Base-by-base conservation (phyloP, 2,888 invertebrate species). In the Oscheius onirici region DNA sequence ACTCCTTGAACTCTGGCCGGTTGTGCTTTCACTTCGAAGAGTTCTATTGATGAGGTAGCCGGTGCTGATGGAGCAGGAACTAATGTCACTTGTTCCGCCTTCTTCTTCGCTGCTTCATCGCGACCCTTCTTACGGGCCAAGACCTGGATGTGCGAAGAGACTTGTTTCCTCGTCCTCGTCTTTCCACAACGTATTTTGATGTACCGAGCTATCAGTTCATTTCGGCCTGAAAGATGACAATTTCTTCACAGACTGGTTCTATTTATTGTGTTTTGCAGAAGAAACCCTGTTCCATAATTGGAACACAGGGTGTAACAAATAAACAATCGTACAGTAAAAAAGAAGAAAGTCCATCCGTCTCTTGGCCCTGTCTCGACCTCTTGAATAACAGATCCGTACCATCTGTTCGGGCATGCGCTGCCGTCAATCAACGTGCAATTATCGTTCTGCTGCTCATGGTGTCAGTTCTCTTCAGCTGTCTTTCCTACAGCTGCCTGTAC, bases 81-180 rank as follows among this genome's bases (percentile, higher is more conserved):
- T 10, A 15, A 46, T 5, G 46, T 5, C 6, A 24, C 52, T 20
- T 40, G 41, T 20, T 58, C 58, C 20, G 77, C 95, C 93, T 96
- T 96, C 87, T 95, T 92, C 92, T 96, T 96, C 87, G 95, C 94
- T 90, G 97, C 97, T 86, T 97, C 94, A 91, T 99, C 99, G 86
- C 99, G 92, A 86, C 97, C 92, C 91, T 96, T 97, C 90, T 99
- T 92, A 89, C 99, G 92, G 84, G 99, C 99, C 89, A 99, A 92
- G 88, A 99, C 99, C 91, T 99, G 99, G 90, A 99, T 99, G 90
- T 99, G 99, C 88, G 97, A 97, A 87, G 97, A 97, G 88, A 99
- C 99, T 71, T 99, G 99, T 91, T 99, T 99, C 89, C 99, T 92
- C 89, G 99, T 97, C 89, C 99, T 92, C 90, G 97, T 97, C 90